Conservation (phyloP, 2,797 vertebrate species). For the Melanotaenia trifasciata region DNA sequence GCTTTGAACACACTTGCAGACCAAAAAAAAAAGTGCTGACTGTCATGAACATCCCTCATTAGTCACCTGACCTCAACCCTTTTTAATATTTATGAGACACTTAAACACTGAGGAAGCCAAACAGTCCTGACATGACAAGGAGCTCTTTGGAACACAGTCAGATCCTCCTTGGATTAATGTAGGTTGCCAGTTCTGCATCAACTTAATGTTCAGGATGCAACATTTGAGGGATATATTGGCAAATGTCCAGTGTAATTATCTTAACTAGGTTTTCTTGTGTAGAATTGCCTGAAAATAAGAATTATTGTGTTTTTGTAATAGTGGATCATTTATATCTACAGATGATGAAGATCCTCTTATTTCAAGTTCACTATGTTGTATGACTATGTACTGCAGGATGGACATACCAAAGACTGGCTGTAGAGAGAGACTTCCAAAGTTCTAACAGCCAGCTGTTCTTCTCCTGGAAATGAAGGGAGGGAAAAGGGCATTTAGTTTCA, state of each 20-base stretch:
- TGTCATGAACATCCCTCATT: neutral
- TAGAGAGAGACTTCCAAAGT: neutral
- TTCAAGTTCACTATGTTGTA: neutral
- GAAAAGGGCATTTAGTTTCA: neutral
- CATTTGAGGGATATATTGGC: neutral
- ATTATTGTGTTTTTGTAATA: neutral
- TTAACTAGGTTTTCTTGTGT: no score
- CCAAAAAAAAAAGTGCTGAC: slow-evolving; percentile 7
- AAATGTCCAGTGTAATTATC: no score
- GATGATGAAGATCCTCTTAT: no score
- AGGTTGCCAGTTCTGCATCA: neutral
- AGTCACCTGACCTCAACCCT: slow-evolving; percentile 4
- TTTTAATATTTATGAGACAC: slow-evolving; percentile 10
- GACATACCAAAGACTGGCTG: neutral
- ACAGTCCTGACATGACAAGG: neutral
- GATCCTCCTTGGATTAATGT: neutral
- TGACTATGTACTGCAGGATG: neutral
- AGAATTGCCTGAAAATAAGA: neutral
- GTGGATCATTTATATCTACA: neutral
- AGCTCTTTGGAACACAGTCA: neutral
- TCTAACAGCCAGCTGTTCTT: neutral
- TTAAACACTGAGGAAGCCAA: neutral
- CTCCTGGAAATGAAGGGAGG: neutral
- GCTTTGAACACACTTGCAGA: neutral
- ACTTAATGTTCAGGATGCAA: neutral